These are phyloP conservation scores for Cotesia vestalis DNA, from an alignment of 1,140 invertebrate genomes.

Conservation along the genomic window DNA sequence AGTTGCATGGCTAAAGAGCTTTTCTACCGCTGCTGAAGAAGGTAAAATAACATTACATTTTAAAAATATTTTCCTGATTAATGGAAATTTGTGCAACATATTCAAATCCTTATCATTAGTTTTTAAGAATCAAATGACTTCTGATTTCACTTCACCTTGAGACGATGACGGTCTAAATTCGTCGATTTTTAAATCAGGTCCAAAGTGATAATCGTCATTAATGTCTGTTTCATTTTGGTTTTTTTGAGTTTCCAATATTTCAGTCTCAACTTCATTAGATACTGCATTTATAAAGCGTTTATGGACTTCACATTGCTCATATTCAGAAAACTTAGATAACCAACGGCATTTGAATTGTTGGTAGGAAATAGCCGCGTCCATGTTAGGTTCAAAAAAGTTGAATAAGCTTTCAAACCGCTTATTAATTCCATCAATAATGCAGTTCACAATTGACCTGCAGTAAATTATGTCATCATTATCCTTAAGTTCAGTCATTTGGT, in stretches of 20 bases:
- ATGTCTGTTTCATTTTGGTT: not conserved
- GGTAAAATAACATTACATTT: constrained; percentile 48
- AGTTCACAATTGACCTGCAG: constrained; percentile 15
- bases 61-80: constrained; percentile 43
- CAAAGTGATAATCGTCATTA: constrained; percentile 10
- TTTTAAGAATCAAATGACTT: constrained; percentile 11
- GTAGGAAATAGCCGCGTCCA: constrained; percentile 14
- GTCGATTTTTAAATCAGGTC: not conserved
- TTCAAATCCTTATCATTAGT: not conserved
- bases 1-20: constrained; percentile 45
- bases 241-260: not conserved
- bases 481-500: not conserved
- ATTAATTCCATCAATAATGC: not conserved
- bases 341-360: constrained; percentile 25
- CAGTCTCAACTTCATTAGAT: not conserved
- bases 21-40: constrained; percentile 48
- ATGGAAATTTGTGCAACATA: constrained; percentile 28
- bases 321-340: constrained; percentile 7
- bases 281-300: constrained; percentile 11
- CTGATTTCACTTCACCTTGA: constrained; percentile 18
- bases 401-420: constrained; percentile 5
- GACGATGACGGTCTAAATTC: constrained; percentile 26
- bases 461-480: not conserved
- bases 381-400: not conserved
- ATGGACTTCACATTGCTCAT: not conserved